These are phyloP conservation scores for Paedocypris sp. DNA, from an alignment of 2,113 vertebrate species.

Conservation along the genomic window DNA sequence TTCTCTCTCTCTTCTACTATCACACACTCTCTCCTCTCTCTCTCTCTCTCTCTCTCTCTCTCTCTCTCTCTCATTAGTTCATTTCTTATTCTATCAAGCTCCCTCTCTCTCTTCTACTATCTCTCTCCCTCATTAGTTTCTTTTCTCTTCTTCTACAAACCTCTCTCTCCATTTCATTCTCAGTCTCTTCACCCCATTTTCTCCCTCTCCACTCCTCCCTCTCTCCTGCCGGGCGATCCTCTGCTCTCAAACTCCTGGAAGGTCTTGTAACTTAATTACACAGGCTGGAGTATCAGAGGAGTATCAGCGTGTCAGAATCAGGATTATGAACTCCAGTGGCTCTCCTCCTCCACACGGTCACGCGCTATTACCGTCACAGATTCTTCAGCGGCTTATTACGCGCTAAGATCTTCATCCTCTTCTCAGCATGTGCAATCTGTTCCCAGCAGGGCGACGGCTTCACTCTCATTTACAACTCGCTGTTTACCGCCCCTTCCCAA, in stretches of 20 bases:
- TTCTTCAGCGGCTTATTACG: neutral
- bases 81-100: no score
- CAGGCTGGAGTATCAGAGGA: neutral
- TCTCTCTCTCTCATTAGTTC: no score
- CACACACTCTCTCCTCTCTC: no score
- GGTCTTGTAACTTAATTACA: neutral
- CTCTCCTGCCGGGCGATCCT: no score
- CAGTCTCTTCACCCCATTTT: no score
- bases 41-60: no score
- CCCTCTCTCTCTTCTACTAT: no score
- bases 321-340: slow-evolving; percentile 4
- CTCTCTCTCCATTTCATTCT: no score
- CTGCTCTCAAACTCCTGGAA: neutral
- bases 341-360: neutral
- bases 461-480: slow-evolving; percentile 11
- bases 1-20: no score
- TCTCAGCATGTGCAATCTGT: slow-evolving; percentile 16
- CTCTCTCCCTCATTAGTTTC: no score
- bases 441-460: slow-evolving; percentile 1
- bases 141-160: no score
- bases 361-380: neutral
- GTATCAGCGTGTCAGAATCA: slow-evolving; percentile 4
- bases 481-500: slow-evolving; percentile 1
- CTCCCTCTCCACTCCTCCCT: no score
- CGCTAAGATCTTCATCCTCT: slow-evolving; percentile 21